Base-by-base conservation (phyloP, 2,797 vertebrate species). In the Cercopithecus hamlyni region DNA sequence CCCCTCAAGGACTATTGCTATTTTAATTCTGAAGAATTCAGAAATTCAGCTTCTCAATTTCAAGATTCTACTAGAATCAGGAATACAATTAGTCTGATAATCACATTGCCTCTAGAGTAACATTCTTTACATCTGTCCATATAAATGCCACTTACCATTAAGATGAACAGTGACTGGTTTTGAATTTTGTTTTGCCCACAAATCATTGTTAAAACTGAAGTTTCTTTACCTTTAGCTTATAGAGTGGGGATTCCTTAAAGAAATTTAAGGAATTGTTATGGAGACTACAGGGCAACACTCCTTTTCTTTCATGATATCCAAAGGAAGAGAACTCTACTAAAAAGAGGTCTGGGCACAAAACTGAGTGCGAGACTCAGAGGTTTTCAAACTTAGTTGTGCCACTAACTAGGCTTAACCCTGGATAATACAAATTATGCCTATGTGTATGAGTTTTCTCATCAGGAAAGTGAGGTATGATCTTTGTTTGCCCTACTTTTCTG, bases 1-100 rank as follows among this genome's bases (percentile, higher is more conserved):
- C 27, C 85, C 5, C 5, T 57, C n/a, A 55, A 57, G 50, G 92
- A 76, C 20, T 8, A 97, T 19, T 75, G 27, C 7, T 77, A 13
- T 58, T n/a, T 95, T 94, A 72, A 73, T 87, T 94, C 76, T 93
- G 41, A 41, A 84, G 45, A 81, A 55, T 87, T 93, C 50, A 81
- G 10, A 96, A 93, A 58, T 64, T 76, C 82, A 75, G 4, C 27
- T 84, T 93, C 61, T 77, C 39, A 84, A 55, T 92, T 95, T 96
- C 33, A 96, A 95, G 39, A 80, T 75, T 85, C 64, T 88, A 88
- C n/a, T 84, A 88, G 52, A 95, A 80, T 93, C 50, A 86, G 30
- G 50, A 96, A 97, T 97, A 87, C 96, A 88, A 95, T 87, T 88
- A 58, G 14, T 86, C 33, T 96, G 45, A 90, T 82, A 81, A 93